Conservation (phyloP, 2,888 invertebrate species). For the Habroteleia sp. region DNA sequence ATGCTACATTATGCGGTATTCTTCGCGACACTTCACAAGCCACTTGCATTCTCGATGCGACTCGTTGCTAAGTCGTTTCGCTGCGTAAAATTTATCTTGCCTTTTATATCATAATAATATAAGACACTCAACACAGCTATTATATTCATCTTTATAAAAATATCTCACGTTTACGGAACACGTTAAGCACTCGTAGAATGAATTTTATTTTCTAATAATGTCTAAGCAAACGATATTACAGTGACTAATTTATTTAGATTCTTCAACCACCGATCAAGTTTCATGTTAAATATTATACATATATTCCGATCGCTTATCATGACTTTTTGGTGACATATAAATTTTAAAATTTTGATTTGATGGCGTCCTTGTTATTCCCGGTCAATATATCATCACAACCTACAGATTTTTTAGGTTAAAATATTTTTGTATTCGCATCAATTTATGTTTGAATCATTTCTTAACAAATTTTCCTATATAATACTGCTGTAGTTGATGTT, state of each 20-base stretch:
- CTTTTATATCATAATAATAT: slow-evolving; percentile 28
- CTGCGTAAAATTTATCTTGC: slow-evolving; percentile 25
- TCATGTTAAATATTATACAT: too few species aligned
- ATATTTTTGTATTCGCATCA: too few species aligned
- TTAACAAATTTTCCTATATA: too few species aligned
- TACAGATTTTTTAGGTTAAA: too few species aligned
- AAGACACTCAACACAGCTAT: slow-evolving; percentile 18
- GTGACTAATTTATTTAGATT: not conserved
- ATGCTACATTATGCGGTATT: slow-evolving; percentile 39
- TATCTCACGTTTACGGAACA: slow-evolving; percentile 16
- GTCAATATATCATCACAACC: too few species aligned
- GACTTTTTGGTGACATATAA: too few species aligned
- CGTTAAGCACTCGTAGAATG: not conserved
- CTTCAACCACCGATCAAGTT: too few species aligned
- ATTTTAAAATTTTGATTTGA: too few species aligned
- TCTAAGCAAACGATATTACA: not conserved
- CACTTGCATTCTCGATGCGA: slow-evolving; percentile 32
- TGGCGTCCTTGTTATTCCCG: too few species aligned
- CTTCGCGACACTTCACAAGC: slow-evolving; percentile 36
- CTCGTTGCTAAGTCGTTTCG: slow-evolving; percentile 14
- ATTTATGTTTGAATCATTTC: too few species aligned
- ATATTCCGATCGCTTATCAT: too few species aligned
- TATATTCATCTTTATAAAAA: slow-evolving; percentile 25
- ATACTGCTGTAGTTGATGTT: too few species aligned
- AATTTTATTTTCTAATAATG: not conserved